Conservation (phyloP, 2,888 invertebrate species). For the Volucella bombylans region DNA sequence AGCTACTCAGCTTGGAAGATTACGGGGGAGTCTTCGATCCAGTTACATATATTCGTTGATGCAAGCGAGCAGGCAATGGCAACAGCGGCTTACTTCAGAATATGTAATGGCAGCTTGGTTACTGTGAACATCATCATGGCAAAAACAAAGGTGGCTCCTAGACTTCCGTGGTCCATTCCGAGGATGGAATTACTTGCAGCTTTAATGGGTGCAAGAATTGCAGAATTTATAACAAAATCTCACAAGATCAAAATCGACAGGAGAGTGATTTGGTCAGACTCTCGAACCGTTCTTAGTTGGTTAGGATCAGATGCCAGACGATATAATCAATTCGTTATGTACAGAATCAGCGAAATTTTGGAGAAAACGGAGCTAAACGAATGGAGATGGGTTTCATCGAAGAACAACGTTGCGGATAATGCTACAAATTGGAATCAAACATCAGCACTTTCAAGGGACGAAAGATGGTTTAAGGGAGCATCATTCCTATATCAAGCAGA, state of each 20-base stretch:
- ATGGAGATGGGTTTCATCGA: not conserved
- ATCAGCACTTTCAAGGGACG: not conserved
- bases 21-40: not conserved
- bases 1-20: not conserved
- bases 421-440: not conserved
- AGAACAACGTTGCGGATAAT: no score
- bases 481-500: not conserved
- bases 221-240: not conserved
- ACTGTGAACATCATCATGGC: slow-evolving; percentile 1
- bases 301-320: slow-evolving; percentile 25
- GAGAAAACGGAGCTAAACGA: not conserved
- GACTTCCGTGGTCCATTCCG: not conserved
- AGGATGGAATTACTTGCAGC: slow-evolving; percentile 1
- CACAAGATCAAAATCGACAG: not conserved
- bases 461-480: slow-evolving; percentile 2
- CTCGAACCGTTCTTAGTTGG: slow-evolving; percentile 57
- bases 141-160: not conserved
- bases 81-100: not conserved
- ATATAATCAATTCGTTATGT: slow-evolving; percentile 1
- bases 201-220: not conserved
- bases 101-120: not conserved
- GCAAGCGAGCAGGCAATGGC: slow-evolving; percentile 27
- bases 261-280: slow-evolving; percentile 44
- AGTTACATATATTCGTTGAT: slow-evolving; percentile 58
- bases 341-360: not conserved